These are phyloP conservation scores for Sebastes fasciatus DNA, from an alignment of 2,113 vertebrate genomes.

Conservation along the genomic window DNA sequence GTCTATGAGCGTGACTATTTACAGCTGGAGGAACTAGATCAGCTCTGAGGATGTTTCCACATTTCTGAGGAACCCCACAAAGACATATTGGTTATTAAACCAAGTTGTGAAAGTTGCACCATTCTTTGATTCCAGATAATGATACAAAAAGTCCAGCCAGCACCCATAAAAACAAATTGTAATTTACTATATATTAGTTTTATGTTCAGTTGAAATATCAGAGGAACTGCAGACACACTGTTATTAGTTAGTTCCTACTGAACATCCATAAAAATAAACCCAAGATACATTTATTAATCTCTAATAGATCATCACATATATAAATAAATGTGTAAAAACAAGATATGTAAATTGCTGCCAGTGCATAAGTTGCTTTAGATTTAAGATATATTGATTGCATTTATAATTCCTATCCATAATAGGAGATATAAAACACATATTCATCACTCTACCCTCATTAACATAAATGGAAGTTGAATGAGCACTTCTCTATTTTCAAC, in stretches of 20 bases:
- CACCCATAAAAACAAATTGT: neutral
- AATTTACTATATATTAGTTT: neutral
- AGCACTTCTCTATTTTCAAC: neutral
- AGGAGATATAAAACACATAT: neutral
- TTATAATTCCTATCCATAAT: neutral
- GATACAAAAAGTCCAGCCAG: neutral
- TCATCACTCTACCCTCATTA: neutral
- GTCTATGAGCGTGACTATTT: conserved; percentile 41
- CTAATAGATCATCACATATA: neutral
- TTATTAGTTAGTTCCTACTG: neutral
- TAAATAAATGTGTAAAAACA: neutral
- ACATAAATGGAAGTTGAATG: neutral
- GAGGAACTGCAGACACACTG: neutral
- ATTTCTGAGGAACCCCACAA: neutral
- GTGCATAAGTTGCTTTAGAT: neutral
- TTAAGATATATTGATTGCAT: neutral
- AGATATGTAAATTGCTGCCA: neutral
- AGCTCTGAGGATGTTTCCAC: neutral
- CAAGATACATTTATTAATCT: neutral
- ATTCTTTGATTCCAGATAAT: neutral
- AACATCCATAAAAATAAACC: neutral
- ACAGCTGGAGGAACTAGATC: conserved; percentile 11
- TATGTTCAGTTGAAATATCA: neutral
- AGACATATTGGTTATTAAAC: neutral
- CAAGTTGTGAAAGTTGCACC: neutral